A percentile compares a stretch with the other conserved stretches of the same genome.
Conservation (phyloP, 2,888 invertebrate species). For the Melipona beecheii region DNA sequence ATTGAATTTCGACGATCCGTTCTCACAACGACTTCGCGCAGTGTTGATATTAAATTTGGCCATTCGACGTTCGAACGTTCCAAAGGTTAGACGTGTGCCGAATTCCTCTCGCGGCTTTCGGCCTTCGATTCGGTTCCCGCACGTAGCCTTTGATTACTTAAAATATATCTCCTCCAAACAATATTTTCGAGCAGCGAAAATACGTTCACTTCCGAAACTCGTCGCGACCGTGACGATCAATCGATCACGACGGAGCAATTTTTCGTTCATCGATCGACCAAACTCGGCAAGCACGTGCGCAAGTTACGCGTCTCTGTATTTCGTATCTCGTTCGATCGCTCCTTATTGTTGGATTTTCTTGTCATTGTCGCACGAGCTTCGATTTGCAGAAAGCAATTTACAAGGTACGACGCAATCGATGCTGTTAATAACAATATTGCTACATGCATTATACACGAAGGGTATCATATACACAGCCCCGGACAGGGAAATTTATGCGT, state of each 20-base stretch:
- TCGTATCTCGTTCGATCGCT: neutral
- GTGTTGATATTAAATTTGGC: neutral
- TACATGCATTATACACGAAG: neutral
- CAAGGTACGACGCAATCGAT: neutral
- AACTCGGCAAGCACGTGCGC: neutral
- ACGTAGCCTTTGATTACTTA: neutral
- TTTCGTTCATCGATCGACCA: no score
- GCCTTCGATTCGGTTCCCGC: neutral
- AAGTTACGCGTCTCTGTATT: neutral
- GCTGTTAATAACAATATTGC: conserved; percentile 1
- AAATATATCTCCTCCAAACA: neutral
- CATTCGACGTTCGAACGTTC: neutral
- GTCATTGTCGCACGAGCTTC: no score
- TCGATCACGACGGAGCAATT: neutral
- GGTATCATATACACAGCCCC: neutral
- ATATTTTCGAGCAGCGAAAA: neutral
- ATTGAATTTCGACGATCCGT: neutral
- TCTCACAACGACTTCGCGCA: neutral
- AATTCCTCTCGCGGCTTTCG: neutral
- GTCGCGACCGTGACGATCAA: no score
- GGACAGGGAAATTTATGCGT: neutral
- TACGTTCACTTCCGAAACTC: neutral
- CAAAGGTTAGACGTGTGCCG: neutral
- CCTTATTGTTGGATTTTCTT: neutral
- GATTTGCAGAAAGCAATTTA: neutral